phyloP scores from a whole-genome alignment of 1,140 invertebrate species.

The Lasaia peninsularis region DNA sequence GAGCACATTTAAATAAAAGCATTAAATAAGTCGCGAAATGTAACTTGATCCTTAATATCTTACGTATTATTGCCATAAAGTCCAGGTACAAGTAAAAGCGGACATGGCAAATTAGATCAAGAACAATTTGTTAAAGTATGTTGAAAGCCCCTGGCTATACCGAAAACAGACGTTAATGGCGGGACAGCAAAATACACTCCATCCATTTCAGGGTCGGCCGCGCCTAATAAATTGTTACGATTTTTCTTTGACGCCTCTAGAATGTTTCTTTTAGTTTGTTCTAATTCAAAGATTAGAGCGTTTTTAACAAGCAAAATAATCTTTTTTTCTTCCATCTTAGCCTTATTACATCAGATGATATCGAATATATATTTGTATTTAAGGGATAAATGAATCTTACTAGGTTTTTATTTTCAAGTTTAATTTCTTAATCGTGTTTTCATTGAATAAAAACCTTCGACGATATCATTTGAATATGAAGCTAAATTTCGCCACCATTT shows the following conservation, averaged over 20 bases:
- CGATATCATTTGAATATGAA: too few species aligned
- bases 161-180: slow-evolving; percentile 13
- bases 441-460: too few species aligned
- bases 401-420: too few species aligned
- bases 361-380: too few species aligned
- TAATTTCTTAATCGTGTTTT: too few species aligned
- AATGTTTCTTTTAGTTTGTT: slow-evolving; percentile 42
- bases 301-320: neutral
- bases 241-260: slow-evolving; percentile 66
- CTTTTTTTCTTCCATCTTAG: too few species aligned
- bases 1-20: too few species aligned
- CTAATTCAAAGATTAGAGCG: slow-evolving; percentile 4
- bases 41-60: too few species aligned
- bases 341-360: too few species aligned
- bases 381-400: too few species aligned
- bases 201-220: slow-evolving; percentile 27
- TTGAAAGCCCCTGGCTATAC: slow-evolving; percentile 6
- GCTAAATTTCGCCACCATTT: too few species aligned
- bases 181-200: slow-evolving; percentile 10
- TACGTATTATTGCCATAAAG: neutral
- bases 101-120: slow-evolving; percentile 4
- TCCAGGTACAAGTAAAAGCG: neutral
- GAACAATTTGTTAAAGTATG: slow-evolving; percentile 11
- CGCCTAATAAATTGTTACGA: slow-evolving; percentile 63
- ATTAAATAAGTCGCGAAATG: too few species aligned